These are phyloP conservation scores for Chondrosia reniformis DNA, from an alignment of 37 sponge, comb jelly and placozoan genomes.

Conservation along the genomic window DNA sequence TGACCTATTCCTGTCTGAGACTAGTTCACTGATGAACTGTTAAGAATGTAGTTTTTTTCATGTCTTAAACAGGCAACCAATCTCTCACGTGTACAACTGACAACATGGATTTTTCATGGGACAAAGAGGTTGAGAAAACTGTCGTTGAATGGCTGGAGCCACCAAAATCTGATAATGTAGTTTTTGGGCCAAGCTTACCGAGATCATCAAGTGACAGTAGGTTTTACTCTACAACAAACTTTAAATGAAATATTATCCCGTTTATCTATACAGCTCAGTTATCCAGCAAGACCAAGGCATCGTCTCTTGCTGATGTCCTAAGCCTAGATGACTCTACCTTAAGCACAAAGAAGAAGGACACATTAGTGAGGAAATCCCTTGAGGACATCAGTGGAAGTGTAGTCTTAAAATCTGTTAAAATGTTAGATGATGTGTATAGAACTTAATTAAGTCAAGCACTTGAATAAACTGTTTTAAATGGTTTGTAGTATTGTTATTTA, in stretches of 20 bases:
- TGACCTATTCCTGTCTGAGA: background rate
- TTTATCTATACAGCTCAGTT: no score
- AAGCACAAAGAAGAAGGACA: background rate
- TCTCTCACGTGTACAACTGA: no score
- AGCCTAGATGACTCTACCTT: background rate
- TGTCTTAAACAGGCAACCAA: no score
- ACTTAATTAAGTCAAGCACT: slow-evolving; percentile 4
- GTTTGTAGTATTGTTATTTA: background rate
- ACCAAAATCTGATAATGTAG: background rate
- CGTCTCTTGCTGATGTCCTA: background rate
- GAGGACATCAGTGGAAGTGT: background rate
- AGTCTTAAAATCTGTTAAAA: slow-evolving; percentile 4
- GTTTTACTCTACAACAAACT: background rate
- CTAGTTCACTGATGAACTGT: background rate
- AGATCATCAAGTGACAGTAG: slow-evolving; percentile 16
- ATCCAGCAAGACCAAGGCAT: background rate
- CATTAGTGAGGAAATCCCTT: slow-evolving; percentile 2
- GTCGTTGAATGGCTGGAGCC: slow-evolving; percentile 16
- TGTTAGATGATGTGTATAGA: slow-evolving; percentile 12
- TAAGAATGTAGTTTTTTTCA: no score
- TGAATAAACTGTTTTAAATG: background rate
- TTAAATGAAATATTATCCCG: no score
- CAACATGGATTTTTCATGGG: slow-evolving; percentile 20
- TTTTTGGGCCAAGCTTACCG: slow-evolving; percentile 1
- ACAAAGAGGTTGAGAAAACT: slow-evolving; percentile 3